Evolutionary conservation across 2,797 vertebrate genomes (phyloP).

Genomic region (Dipus sagitta): DNA sequence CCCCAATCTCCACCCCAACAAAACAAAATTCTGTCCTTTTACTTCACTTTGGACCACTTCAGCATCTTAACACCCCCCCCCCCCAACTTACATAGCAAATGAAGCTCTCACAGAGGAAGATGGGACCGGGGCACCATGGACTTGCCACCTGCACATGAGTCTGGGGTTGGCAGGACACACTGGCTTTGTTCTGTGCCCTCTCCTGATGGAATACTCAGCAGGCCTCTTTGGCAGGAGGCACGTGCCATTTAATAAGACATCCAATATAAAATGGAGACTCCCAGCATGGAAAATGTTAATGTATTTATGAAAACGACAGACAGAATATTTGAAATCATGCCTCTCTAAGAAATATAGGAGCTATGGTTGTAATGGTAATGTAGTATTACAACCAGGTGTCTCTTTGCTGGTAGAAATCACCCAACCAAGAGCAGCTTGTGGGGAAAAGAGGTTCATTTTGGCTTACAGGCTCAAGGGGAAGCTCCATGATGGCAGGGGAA

Average conservation of each 20-base stretch:
- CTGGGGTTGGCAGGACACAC: background rate
- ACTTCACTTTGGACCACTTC: background rate
- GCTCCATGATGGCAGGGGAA: too few species aligned
- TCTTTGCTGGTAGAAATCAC: too few species aligned
- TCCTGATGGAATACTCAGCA: too few species aligned
- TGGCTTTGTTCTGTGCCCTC: background rate
- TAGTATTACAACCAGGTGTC: too few species aligned
- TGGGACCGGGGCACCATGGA: rapidly evolving
- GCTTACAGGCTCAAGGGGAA: too few species aligned
- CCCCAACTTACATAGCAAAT: background rate
- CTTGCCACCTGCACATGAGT: background rate
- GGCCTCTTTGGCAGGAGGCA: background rate
- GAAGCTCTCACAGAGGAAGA: rapidly evolving
- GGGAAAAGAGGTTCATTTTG: too few species aligned
- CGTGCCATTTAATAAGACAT: background rate
- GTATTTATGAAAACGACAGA: background rate
- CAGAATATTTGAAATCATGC: background rate
- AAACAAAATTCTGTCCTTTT: too few species aligned
- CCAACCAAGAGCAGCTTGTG: too few species aligned
- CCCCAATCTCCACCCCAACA: too few species aligned
- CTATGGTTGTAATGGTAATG: background rate
- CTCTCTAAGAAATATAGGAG: background rate
- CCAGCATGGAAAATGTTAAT: background rate
- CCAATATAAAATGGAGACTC: background rate
- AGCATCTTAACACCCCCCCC: background rate